Evolutionary conservation across 2,113 vertebrate species (phyloP).

Genomic region (Uria aalge): DNA sequence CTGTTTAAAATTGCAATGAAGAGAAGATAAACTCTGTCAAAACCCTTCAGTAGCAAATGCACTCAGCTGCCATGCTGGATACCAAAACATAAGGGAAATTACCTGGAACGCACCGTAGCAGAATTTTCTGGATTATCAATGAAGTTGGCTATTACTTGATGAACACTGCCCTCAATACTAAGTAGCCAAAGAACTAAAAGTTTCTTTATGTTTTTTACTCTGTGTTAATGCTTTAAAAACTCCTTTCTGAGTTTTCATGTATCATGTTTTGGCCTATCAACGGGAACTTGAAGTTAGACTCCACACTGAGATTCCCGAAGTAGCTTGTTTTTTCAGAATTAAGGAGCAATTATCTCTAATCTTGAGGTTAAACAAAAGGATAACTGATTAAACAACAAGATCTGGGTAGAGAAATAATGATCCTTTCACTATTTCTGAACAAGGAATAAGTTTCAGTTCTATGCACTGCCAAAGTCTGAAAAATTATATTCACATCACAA

Average conservation of each 20-base stretch:
- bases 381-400: not conserved
- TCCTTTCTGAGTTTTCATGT: not conserved
- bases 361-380: not conserved
- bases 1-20: not conserved
- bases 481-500: not conserved
- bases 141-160: not conserved
- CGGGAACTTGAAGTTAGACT: not conserved
- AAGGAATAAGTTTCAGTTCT: not conserved
- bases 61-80: not conserved
- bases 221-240: not conserved
- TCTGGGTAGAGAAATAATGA: not conserved
- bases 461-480: not conserved
- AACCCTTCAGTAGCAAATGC: not conserved
- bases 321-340: not conserved
- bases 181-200: not conserved
- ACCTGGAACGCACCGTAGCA: not conserved
- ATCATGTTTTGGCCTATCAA: not conserved
- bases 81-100: not conserved
- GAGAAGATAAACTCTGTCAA: not conserved
- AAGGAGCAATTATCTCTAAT: not conserved
- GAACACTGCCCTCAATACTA: not conserved
- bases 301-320: not conserved
- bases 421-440: not conserved
- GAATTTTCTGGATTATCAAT: not conserved
- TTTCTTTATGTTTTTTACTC: not conserved